phyloP scores from a whole-genome alignment of 1,140 invertebrate species.

The Cotesia typhae region DNA sequence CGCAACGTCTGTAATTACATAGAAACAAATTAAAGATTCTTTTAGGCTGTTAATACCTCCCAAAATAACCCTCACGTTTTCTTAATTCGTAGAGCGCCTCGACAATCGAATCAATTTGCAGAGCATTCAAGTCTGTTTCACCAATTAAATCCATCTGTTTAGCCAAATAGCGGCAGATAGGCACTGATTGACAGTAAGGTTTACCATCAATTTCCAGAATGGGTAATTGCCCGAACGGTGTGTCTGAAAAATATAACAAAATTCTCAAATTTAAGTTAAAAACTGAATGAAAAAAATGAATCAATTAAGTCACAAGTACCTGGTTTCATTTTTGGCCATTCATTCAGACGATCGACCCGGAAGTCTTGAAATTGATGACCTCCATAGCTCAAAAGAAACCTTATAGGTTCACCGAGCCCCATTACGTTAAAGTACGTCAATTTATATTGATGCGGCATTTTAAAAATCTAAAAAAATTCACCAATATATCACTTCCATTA shows the following conservation, averaged over 20 bases:
- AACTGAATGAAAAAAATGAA: not conserved
- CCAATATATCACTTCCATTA: not conserved
- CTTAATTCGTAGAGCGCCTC: slow-evolving; percentile 54
- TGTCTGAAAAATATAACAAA: slow-evolving; percentile 49
- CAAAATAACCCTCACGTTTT: slow-evolving; percentile 45
- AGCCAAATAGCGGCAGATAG: slow-evolving; percentile 69
- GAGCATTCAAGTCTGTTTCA: slow-evolving; percentile 59
- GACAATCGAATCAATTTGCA: slow-evolving; percentile 57
- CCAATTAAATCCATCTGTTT: slow-evolving; percentile 65
- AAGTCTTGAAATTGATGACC: slow-evolving; percentile 74
- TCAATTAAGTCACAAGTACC: slow-evolving; percentile 47
- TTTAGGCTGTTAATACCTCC: no score
- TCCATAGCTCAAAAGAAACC: slow-evolving; percentile 73
- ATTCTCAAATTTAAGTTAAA: slow-evolving; percentile 12
- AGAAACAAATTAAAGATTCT: slow-evolving; percentile 1
- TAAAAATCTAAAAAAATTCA: slow-evolving; percentile 3
- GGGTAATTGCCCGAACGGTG: slow-evolving; percentile 68
- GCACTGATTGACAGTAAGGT: slow-evolving; percentile 62
- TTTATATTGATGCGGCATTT: slow-evolving; percentile 61
- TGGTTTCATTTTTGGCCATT: slow-evolving; percentile 66
- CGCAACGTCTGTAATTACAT: slow-evolving; percentile 37
- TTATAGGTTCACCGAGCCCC: slow-evolving; percentile 74
- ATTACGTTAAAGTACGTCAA: slow-evolving; percentile 75
- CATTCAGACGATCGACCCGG: slow-evolving; percentile 59
- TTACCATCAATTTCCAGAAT: slow-evolving; percentile 69